Percentiles rank a stretch among this genome's conserved stretches.
These are phyloP conservation scores for Sylvietta virens DNA, from an alignment of 2,113 vertebrate genomes.

Conservation along the genomic window DNA sequence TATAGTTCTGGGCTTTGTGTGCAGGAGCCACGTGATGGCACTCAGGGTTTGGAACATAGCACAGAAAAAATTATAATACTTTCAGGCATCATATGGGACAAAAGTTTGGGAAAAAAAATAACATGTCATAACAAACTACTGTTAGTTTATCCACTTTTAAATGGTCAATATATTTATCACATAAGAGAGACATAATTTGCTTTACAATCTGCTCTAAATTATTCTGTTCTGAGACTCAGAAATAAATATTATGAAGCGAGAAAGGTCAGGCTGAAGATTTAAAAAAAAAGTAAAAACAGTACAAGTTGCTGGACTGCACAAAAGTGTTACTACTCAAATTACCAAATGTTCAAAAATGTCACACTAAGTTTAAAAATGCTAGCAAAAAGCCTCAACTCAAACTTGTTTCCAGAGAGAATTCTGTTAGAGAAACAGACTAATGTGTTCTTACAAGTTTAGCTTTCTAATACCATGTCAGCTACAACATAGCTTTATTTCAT, in stretches of 20 bases:
- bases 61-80: neutral
- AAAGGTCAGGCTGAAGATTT: constrained; percentile 47
- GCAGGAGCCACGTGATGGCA: neutral
- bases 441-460: neutral
- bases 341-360: constrained; percentile 7
- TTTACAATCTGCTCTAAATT: neutral
- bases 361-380: neutral
- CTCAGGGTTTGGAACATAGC: neutral
- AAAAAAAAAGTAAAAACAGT: neutral
- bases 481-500: neutral
- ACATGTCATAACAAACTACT: neutral
- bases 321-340: neutral
- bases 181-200: neutral
- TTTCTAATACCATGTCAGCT: neutral
- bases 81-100: neutral
- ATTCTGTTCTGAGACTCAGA: neutral
- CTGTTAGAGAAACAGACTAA: neutral
- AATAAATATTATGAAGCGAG: constrained; percentile 47
- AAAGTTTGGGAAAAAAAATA: neutral
- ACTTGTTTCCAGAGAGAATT: neutral
- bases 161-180: constrained; percentile 9
- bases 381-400: neutral
- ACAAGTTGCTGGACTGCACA: neutral
- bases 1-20: neutral
- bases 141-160: neutral